Percentiles rank a stretch among this genome's conserved stretches.
Conservation (phyloP, 2,113 vertebrate species). For the Sigmodon hispidus region DNA sequence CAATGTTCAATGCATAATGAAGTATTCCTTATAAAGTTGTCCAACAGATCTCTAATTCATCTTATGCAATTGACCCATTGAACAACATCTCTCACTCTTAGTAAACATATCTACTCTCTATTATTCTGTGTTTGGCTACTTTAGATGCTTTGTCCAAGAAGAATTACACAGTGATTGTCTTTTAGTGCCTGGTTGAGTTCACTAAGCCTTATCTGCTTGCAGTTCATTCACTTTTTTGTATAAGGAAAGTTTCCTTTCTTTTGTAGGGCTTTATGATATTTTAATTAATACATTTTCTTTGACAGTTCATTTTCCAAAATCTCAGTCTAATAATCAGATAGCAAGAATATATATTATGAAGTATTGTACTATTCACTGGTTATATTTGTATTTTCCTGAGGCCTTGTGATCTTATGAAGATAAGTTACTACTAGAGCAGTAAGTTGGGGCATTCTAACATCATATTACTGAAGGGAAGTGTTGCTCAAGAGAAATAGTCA, state of each 20-base stretch:
- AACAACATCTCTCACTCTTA: background rate
- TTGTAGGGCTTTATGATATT: background rate
- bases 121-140: background rate
- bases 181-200: background rate
- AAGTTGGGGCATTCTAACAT: background rate
- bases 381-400: background rate
- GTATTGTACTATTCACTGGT: background rate
- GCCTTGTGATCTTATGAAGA: background rate
- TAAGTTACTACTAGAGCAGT: background rate
- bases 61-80: background rate
- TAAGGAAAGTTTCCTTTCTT: background rate
- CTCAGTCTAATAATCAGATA: background rate
- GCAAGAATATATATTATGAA: background rate
- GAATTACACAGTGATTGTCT: background rate
- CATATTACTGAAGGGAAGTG: background rate
- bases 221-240: background rate
- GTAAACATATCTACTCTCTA: background rate
- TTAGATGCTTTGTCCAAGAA: background rate
- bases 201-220: background rate
- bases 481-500: background rate
- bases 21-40: background rate
- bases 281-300: background rate
- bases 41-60: background rate
- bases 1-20: background rate
- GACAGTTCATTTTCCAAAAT: background rate